Conservation (phyloP, 2,113 vertebrate genomes). For the Brachirus orientalis region DNA sequence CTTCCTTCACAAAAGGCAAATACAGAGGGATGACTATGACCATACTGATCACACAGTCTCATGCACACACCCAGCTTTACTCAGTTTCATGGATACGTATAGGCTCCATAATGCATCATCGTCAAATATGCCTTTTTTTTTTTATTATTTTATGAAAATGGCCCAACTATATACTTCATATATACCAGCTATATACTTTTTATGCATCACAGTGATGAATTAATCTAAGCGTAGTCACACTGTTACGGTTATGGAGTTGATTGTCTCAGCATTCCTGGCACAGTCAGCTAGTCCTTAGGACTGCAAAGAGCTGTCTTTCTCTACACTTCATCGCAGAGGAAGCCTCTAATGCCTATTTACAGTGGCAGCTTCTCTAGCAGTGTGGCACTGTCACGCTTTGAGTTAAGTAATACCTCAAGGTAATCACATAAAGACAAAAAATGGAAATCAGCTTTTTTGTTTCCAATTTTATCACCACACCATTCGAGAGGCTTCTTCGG, state of each 20-base stretch:
- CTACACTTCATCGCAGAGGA: conserved; percentile 28
- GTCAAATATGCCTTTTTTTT: conserved; percentile 18
- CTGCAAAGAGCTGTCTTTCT: conserved; percentile 44
- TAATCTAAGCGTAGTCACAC: conserved; percentile 50
- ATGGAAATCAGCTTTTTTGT: neutral
- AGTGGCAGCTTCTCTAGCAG: conserved; percentile 25
- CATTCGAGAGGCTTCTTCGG: too few species aligned
- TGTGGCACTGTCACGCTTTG: conserved; percentile 16
- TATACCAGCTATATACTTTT: conserved; percentile 16
- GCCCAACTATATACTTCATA: conserved; percentile 4
- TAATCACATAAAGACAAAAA: conserved; percentile 5
- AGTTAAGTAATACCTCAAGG: conserved; percentile 12
- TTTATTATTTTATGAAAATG: conserved; percentile 25
- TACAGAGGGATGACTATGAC: conserved; percentile 25
- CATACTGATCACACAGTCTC: conserved; percentile 39
- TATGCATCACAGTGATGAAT: conserved; percentile 36
- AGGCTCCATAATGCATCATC: conserved; percentile 30
- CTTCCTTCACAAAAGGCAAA: conserved; percentile 43
- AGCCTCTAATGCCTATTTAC: conserved; percentile 25
- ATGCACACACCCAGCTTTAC: conserved; percentile 29
- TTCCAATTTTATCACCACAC: neutral
- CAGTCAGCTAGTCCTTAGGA: conserved; percentile 44
- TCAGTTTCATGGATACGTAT: conserved; percentile 11
- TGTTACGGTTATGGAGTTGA: conserved; percentile 47
- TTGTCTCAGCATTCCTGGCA: conserved; percentile 56